Conservation (phyloP, 2,113 vertebrate genomes). For the Pheucticus melanocephalus region DNA sequence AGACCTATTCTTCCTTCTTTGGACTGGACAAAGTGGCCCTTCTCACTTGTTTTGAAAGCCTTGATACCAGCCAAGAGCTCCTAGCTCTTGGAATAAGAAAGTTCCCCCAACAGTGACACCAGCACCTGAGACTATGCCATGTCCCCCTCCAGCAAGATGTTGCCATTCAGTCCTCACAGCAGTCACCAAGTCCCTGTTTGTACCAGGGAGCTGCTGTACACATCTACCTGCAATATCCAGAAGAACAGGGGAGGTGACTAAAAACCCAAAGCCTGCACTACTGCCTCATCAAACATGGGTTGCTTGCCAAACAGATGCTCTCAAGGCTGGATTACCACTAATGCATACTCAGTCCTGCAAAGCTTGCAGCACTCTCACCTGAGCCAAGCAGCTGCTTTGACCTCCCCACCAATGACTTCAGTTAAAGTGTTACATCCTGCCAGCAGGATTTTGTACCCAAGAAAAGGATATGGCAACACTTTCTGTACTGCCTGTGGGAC, state of each 20-base stretch:
- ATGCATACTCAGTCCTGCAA: rapidly evolving
- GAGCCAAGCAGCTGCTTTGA: neutral
- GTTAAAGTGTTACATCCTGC: neutral
- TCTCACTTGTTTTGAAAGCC: neutral
- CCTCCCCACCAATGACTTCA: rapidly evolving
- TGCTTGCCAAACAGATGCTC: neutral
- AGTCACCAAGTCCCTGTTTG: neutral
- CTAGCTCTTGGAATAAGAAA: neutral
- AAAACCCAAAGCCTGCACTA: neutral
- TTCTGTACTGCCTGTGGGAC: neutral
- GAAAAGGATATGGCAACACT: neutral
- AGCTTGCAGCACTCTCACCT: neutral
- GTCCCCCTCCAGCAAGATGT: neutral
- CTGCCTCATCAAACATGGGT: rapidly evolving
- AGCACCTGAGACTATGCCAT: neutral
- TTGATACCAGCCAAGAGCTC: rapidly evolving
- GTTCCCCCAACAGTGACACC: neutral
- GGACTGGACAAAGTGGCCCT: neutral
- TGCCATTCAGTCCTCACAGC: neutral
- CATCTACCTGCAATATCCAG: neutral
- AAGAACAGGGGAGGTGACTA: neutral
- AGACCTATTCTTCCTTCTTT: neutral
- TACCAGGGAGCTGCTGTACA: neutral
- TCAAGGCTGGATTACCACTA: neutral
- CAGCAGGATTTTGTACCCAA: neutral